Conservation (phyloP, 2,888 invertebrate species). For the Noctua pronuba region DNA sequence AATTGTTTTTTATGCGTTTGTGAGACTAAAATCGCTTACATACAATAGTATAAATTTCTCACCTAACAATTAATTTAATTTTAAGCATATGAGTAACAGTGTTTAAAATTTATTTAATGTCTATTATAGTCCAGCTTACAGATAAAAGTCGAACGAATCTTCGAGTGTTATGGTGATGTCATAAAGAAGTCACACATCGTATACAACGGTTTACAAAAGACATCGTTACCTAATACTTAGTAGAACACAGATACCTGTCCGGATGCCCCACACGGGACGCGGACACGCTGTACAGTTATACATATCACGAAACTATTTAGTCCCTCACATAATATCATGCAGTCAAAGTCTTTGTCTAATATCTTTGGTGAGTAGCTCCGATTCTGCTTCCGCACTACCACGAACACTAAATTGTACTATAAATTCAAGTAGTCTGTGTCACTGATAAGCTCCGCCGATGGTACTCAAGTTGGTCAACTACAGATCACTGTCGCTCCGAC, state of each 20-base stretch:
- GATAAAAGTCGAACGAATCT: conserved; percentile 81
- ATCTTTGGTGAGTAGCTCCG: conserved; percentile 78
- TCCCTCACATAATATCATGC: conserved; percentile 54
- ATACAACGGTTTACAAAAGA: conserved; percentile 90
- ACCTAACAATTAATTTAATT: conserved; percentile 86
- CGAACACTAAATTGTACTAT: conserved; percentile 68
- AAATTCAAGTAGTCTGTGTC: conserved; percentile 64
- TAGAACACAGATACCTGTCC: conserved; percentile 79
- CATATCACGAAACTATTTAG: conserved; percentile 58
- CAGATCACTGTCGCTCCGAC: conserved; percentile 84
- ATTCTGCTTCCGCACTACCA: conserved; percentile 55
- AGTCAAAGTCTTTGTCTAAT: conserved; percentile 62
- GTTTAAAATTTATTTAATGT: conserved; percentile 88
- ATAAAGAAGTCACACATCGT: conserved; percentile 88
- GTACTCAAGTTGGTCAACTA: conserved; percentile 54
- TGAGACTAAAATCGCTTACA: conserved; percentile 86
- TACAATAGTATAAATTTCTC: conserved; percentile 87
- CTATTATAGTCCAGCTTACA: conserved; percentile 84
- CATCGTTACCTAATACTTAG: conserved; percentile 80
- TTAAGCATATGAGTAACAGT: conserved; percentile 90
- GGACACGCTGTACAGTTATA: conserved; percentile 57
- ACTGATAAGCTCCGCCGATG: conserved; percentile 84
- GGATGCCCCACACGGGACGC: conserved; percentile 47
- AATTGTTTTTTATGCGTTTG: conserved; percentile 82
- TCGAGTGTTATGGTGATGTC: conserved; percentile 84